A percentile compares a stretch with the other conserved stretches of the same genome.
Conservation (phyloP, 2,113 vertebrate species). For the Hemicordylus capensis region DNA sequence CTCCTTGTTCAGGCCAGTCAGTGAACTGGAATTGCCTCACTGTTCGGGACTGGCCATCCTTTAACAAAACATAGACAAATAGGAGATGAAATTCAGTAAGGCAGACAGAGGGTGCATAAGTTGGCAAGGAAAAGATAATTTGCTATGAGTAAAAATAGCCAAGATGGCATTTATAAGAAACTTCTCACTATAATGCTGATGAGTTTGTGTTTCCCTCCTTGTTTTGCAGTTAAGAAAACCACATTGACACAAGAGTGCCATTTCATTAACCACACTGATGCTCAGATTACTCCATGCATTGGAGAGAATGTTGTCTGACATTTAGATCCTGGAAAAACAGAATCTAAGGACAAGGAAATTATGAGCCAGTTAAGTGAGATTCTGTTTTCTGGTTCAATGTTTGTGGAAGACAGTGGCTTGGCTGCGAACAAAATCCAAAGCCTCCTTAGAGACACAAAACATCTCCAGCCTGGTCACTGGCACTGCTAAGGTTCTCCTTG, state of each 20-base stretch:
- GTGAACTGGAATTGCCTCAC: conserved; percentile 99
- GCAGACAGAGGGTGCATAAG: background rate
- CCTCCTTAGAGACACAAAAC: background rate
- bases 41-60: conserved; percentile 98
- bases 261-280: conserved; percentile 12
- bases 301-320: background rate
- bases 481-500: background rate
- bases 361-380: background rate
- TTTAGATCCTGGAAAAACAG: background rate
- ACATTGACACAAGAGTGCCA: background rate
- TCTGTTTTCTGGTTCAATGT: background rate
- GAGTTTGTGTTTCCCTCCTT: background rate
- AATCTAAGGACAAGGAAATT: conserved; percentile 12
- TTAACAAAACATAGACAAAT: conserved; percentile 53
- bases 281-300: background rate
- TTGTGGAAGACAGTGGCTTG: background rate
- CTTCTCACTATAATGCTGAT: background rate
- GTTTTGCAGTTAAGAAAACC: background rate
- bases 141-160: background rate
- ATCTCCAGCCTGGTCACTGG: background rate
- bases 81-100: conserved; percentile 5
- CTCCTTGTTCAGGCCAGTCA: conserved; percentile 99
- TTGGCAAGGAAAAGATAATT: background rate
- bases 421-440: background rate
- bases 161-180: conserved; percentile 1